Evolutionary conservation across 2,888 invertebrate species (phyloP).

Genomic region (Megamerina dolium): DNA sequence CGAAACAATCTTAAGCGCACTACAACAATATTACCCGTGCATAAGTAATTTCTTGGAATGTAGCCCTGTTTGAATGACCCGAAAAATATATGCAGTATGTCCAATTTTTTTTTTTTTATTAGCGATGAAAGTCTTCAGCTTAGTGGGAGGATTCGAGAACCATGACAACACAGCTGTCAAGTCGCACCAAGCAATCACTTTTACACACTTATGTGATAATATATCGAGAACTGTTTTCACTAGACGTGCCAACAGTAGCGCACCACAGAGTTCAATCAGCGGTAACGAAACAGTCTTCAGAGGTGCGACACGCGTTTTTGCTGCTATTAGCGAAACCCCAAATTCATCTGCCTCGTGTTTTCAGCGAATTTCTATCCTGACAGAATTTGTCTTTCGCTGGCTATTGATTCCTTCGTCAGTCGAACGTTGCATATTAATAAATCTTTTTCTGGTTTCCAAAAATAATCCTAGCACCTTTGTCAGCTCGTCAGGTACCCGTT

Average conservation of each 20-base stretch:
- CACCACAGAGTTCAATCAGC: not conserved
- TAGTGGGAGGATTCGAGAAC: slow-evolving; percentile 2
- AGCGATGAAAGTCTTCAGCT: slow-evolving; percentile 8
- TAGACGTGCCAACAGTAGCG: not conserved
- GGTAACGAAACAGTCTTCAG: not conserved
- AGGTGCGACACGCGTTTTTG: not conserved
- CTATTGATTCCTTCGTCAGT: not conserved
- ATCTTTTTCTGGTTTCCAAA: slow-evolving; percentile 3
- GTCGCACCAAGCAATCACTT: not conserved
- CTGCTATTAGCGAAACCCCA: not conserved
- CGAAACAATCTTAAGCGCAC: slow-evolving; percentile 6
- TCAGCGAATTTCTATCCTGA: slow-evolving; percentile 4
- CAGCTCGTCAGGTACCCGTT: not conserved
- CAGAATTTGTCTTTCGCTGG: slow-evolving; percentile 4
- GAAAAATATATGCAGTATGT: slow-evolving; percentile 11
- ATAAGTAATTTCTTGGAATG: slow-evolving; percentile 6
- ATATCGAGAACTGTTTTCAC: not conserved
- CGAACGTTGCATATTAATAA: not conserved
- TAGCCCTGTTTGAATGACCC: slow-evolving; percentile 8
- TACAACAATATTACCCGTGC: slow-evolving; percentile 1
- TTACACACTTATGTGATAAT: too few species aligned
- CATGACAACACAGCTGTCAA: not conserved
- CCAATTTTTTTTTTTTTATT: too few species aligned
- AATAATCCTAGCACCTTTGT: slow-evolving; percentile 3
- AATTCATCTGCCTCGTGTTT: not conserved